These are phyloP conservation scores for Buceros bicornis DNA, from an alignment of 2,797 vertebrate genomes.

Conservation along the genomic window DNA sequence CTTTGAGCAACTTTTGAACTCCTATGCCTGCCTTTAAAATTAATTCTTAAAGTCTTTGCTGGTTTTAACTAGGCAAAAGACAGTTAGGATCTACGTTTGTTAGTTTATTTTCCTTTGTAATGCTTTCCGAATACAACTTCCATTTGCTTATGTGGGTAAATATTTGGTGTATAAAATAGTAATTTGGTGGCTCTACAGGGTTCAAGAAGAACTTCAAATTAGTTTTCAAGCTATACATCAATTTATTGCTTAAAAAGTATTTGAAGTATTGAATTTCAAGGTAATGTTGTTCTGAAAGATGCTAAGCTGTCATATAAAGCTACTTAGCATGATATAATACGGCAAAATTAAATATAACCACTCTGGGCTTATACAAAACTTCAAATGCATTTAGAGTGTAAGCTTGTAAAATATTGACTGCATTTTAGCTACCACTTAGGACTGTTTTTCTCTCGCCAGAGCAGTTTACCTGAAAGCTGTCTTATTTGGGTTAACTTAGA, in stretches of 20 bases:
- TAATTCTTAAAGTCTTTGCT: neutral
- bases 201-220: neutral
- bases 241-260: neutral
- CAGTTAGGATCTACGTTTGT: neutral
- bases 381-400: neutral
- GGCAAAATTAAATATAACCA: neutral
- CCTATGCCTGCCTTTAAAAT: neutral
- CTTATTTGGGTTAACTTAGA: neutral
- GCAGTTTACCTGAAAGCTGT: neutral
- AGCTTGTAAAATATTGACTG: neutral
- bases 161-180: neutral
- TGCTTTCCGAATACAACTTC: neutral
- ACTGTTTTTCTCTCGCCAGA: neutral
- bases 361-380: neutral
- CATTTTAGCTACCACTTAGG: neutral
- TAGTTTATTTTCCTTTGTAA: neutral
- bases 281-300: neutral
- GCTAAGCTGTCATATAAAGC: neutral
- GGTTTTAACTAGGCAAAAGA: neutral
- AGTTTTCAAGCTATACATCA: neutral
- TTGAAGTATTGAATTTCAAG: neutral
- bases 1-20: neutral
- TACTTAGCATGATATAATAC: neutral
- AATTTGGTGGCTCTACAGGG: neutral
- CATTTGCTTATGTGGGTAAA: neutral